phyloP scores from a whole-genome alignment of 2,888 invertebrate species.

The Shargacucullia verbasci region DNA sequence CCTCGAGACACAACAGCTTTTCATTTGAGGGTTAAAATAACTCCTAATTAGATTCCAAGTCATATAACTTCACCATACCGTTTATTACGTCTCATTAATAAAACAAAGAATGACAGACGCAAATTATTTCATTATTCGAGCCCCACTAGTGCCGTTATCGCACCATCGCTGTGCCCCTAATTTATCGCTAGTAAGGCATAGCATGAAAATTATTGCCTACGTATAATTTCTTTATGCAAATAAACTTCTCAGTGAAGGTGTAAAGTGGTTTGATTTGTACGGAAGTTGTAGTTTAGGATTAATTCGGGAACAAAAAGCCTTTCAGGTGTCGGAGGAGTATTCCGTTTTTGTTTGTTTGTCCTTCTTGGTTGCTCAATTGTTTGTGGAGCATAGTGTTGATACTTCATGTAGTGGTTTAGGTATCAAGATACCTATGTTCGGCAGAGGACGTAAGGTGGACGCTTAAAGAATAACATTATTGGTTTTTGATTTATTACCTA shows the following conservation, averaged over 20 bases:
- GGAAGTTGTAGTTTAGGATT: conserved; percentile 8
- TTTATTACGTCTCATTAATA: conserved; percentile 62
- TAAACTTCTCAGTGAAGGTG: conserved; percentile 61
- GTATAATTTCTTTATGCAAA: conserved; percentile 73
- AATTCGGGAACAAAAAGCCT: neutral
- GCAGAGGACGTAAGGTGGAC: too few relatives aligned
- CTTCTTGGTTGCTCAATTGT: neutral
- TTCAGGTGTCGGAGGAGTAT: neutral
- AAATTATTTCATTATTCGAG: conserved; percentile 77
- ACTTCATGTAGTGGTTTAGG: too few relatives aligned
- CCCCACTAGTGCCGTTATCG: conserved; percentile 71
- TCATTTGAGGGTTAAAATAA: too few relatives aligned
- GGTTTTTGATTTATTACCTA: too few relatives aligned
- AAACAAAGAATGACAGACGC: conserved; percentile 66
- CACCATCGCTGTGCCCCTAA: conserved; percentile 63
- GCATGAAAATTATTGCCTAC: conserved; percentile 59
- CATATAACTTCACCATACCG: too few relatives aligned
- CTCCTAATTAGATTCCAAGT: too few relatives aligned
- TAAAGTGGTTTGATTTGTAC: conserved; percentile 59
- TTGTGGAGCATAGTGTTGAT: too few relatives aligned
- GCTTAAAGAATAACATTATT: too few relatives aligned
- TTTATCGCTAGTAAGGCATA: conserved; percentile 47
- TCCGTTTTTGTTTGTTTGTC: neutral
- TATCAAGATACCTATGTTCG: too few relatives aligned
- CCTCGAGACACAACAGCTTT: too few relatives aligned